Evolutionary conservation across 2,888 invertebrate genomes (phyloP).

Genomic region (Ligdia adustata): DNA sequence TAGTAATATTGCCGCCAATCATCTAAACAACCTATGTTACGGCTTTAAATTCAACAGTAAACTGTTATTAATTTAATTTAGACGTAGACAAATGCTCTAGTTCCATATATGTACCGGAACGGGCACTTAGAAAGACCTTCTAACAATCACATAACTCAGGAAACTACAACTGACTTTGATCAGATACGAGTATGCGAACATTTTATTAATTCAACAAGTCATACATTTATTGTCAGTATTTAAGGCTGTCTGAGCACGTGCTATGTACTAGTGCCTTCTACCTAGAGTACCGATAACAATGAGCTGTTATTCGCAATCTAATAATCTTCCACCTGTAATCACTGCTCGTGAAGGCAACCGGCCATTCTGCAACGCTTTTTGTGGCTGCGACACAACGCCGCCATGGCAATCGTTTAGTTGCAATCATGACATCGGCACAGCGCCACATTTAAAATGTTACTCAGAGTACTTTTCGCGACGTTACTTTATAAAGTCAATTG

Average conservation of each 20-base stretch:
- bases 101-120: constrained; percentile 17
- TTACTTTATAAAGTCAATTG: constrained; percentile 33
- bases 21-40: too few species aligned
- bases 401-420: constrained; percentile 67
- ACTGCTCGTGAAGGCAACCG: constrained; percentile 61
- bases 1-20: too few species aligned
- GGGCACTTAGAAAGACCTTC: constrained; percentile 6
- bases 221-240: not conserved
- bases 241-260: constrained; percentile 41
- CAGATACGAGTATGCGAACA: constrained; percentile 19
- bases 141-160: constrained; percentile 16
- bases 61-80: not conserved
- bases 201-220: constrained; percentile 7
- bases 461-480: constrained; percentile 43
- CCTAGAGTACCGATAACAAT: constrained; percentile 50
- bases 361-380: constrained; percentile 64
- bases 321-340: constrained; percentile 69
- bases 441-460: constrained; percentile 77
- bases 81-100: not conserved
- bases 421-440: constrained; percentile 67
- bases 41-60: too few species aligned
- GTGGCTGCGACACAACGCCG: constrained; percentile 51
- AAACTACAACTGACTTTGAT: constrained; percentile 27
- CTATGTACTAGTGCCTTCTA: constrained; percentile 30
- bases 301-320: constrained; percentile 67